Base-by-base conservation (phyloP, 2,797 vertebrate species). In the Chelon auratus region DNA sequence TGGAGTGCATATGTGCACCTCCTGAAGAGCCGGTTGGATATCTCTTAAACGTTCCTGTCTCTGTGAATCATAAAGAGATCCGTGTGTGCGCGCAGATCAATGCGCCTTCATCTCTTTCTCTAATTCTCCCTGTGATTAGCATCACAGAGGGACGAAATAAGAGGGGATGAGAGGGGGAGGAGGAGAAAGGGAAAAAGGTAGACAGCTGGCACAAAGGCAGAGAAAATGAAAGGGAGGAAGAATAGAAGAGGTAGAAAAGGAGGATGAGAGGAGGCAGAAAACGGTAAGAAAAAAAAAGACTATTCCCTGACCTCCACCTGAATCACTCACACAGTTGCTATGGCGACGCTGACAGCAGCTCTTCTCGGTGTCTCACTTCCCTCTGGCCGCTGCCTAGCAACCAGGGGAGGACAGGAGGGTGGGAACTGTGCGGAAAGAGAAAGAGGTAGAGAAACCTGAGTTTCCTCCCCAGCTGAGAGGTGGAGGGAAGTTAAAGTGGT, bases 281-380 rank as follows among this genome's bases (percentile, higher is more conserved):
- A n/a, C 12, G 52, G 45, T 61, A 73, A 71, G 62, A 56, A 74
- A 75, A 79, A 60, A 45, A 79, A 60, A 45, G 55, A 70, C 77
- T 58, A 81, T 88, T 90, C 78, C 69, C 85, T 90, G 88, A 93
- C 91, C 87, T 91, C 86, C 90, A 93, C 92, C 90, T 92, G 92
- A 92, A 92, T 93, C 87, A 84, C 81, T 93, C 90, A 90, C 83
- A 40, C 90, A 86, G 94, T 95, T 95, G 89, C 93, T 83, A 95
- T 93, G 91, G 91, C 20, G 73, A 94, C 85, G 63, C 89, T 89
- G 87, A 93, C 93, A 93, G 91, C 87, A 92, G 88, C 83, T 87
- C 87, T 69, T 84, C 75, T 84, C 82, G 2, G 75, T 82, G 82
- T 91, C 91, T 91, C 81, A 77, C 76, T 80, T 90, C 89, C 77